These are phyloP conservation scores for Drosophila pallidifrons DNA, from an alignment of 1,140 invertebrate species.

Conservation along the genomic window DNA sequence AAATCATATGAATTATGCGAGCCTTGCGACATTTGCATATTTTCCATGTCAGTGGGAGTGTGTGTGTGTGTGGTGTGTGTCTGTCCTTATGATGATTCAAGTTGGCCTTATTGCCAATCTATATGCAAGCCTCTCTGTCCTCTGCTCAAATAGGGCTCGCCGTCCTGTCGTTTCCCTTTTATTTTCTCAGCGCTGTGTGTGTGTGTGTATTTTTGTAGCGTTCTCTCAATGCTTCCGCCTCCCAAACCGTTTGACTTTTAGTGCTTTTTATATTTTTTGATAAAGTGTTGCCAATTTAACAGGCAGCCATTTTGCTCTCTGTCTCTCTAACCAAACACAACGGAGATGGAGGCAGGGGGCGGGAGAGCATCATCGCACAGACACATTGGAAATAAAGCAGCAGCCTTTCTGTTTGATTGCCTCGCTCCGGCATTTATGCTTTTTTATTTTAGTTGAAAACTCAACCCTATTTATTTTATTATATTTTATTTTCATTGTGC, in stretches of 20 bases:
- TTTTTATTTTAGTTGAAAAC: conserved; percentile 76
- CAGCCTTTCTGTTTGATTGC: conserved; percentile 81
- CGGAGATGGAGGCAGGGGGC: background rate
- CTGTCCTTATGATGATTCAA: conserved; percentile 67
- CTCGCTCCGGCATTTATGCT: conserved; percentile 47
- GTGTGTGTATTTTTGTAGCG: background rate
- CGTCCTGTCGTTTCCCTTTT: conserved; percentile 26
- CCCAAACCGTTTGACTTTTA: conserved; percentile 74
- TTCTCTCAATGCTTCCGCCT: conserved; percentile 5
- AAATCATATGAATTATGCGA: conserved; percentile 63
- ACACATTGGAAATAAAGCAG: conserved; percentile 49
- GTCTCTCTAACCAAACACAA: conserved; percentile 13
- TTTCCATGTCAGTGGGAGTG: conserved; percentile 32
- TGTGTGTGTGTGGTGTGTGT: conserved; percentile 5
- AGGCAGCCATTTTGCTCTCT: conserved; percentile 72
- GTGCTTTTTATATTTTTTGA: conserved; percentile 83
- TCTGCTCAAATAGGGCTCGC: conserved; percentile 33
- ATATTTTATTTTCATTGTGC: conserved; percentile 51
- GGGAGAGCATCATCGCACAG: conserved; percentile 30
- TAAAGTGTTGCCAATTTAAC: conserved; percentile 84
- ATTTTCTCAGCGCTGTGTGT: conserved; percentile 2
- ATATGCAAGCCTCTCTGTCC: conserved; percentile 65
- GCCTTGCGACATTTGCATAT: conserved; percentile 76
- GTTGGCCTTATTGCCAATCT: conserved; percentile 81
- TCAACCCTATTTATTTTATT: conserved; percentile 45